Evolutionary conservation across 2,113 vertebrate species (phyloP).

Genomic region (Lamprotornis superbus): DNA sequence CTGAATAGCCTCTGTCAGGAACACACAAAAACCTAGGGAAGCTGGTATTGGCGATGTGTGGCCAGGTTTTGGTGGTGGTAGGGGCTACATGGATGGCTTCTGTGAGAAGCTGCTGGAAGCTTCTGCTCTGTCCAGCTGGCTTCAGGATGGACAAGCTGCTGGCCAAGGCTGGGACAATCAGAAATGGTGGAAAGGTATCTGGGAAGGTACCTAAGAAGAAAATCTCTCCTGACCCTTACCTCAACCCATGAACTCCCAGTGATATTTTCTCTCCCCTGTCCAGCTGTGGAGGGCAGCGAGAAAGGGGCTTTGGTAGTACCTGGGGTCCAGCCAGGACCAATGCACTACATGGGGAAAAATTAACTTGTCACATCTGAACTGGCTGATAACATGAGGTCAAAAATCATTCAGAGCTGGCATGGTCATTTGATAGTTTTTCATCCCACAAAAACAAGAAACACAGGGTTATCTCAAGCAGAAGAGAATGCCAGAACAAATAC

Average conservation of each 20-base stretch:
- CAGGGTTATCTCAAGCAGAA: not conserved
- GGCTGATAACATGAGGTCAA: not conserved
- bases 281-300: not conserved
- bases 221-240: not conserved
- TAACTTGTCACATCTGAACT: not conserved
- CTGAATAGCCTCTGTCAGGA: not conserved
- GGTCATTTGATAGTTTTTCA: not conserved
- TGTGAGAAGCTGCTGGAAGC: not conserved
- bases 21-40: not conserved
- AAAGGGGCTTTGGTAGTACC: not conserved
- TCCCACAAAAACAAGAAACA: not conserved
- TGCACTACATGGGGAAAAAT: accelerated
- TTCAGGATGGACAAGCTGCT: not conserved
- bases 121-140: accelerated
- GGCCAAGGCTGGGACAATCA: not conserved
- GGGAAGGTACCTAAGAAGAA: not conserved
- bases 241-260: not conserved
- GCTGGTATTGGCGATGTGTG: not conserved
- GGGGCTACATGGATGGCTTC: not conserved
- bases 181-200: not conserved
- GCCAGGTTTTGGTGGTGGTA: not conserved
- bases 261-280: not conserved
- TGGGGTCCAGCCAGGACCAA: not conserved
- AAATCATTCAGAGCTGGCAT: not conserved
- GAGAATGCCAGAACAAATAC: not conserved